Evolutionary conservation across 2,797 vertebrate genomes (phyloP).

Genomic region (Bradypodion ventrale): DNA sequence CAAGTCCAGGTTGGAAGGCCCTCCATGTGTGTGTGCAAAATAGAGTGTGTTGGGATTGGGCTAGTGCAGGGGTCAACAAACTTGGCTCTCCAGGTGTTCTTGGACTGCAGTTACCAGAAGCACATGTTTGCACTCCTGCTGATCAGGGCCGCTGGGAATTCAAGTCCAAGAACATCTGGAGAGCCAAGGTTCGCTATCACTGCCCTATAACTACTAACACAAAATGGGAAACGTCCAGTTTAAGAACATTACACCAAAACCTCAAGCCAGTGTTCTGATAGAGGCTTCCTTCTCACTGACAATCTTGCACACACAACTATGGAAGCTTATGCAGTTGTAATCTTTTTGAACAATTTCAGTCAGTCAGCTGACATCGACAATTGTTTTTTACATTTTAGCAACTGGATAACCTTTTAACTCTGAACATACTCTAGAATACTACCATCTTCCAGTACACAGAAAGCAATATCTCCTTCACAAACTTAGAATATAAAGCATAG

Average conservation of each 20-base stretch:
- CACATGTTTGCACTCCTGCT: no score
- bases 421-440: neutral
- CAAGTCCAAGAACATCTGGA: no score
- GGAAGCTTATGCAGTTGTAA: neutral
- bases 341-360: neutral
- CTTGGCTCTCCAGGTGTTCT: no score
- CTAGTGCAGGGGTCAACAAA: no score
- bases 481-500: neutral
- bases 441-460: neutral
- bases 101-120: no score
- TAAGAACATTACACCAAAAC: neutral
- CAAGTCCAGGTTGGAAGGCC: no score
- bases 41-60: no score
- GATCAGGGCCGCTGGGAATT: no score
- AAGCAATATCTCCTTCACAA: neutral
- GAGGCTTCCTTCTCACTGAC: neutral
- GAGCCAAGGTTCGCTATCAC: no score
- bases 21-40: no score
- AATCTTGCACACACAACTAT: neutral
- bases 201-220: neutral
- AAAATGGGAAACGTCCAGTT: neutral
- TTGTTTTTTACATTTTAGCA: neutral
- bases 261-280: neutral
- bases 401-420: no score
- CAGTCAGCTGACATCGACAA: neutral